Conservation (phyloP, 1,140 invertebrate genomes). For the Berghia stephanieae region DNA sequence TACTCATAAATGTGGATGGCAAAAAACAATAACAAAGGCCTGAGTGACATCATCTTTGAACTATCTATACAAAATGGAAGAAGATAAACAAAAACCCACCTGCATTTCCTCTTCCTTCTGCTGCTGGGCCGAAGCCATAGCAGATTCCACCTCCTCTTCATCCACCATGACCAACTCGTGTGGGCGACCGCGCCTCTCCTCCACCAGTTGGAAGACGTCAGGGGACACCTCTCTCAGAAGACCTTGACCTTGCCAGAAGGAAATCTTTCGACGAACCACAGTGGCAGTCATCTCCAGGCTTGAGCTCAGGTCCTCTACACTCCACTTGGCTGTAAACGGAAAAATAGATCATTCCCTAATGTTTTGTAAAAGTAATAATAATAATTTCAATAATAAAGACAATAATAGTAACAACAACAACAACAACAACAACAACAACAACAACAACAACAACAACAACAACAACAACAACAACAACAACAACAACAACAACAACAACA, state of each 20-base stretch:
- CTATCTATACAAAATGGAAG: constrained; percentile 1
- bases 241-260: constrained; percentile 86
- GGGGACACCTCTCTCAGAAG: constrained; percentile 79
- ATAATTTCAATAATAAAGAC: no score
- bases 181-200: constrained; percentile 72
- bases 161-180: constrained; percentile 75
- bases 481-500: no score
- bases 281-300: constrained; percentile 85
- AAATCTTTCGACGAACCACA: constrained; percentile 83
- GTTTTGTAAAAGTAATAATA: no score
- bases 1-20: no score
- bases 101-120: constrained; percentile 85
- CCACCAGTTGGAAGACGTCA: constrained; percentile 82
- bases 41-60: no score
- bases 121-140: constrained; percentile 91
- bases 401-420: no score
- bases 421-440: no score
- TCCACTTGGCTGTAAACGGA: constrained; percentile 78
- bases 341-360: no score
- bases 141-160: constrained; percentile 91
- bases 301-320: constrained; percentile 83
- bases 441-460: no score
- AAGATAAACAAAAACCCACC: constrained; percentile 34
- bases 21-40: no score
- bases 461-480: no score